Evolutionary conservation across 2,888 invertebrate species (phyloP), one percentile per base, ranked within the genome.

Genomic region (Chironomus tentans): DNA sequence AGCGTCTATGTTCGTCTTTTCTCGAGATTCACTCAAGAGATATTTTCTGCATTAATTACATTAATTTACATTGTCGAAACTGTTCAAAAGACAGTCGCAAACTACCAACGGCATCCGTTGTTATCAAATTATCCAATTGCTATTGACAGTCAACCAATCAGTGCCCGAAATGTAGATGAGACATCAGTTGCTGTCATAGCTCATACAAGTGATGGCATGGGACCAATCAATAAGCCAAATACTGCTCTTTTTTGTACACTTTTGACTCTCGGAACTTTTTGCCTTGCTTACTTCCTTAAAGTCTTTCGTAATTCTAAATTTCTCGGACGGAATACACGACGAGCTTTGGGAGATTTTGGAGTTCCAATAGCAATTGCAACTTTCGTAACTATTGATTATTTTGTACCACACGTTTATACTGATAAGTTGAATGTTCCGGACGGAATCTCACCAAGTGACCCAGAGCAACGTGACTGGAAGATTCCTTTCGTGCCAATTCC

Each of bases 31-130:
- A 97, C 97, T 0, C 97, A 98, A 83, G 98, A 99, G 83, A 96
- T 98, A 75, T 98, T 98, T 84, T 95, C 98, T 3, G 93, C 95
- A n/a, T 87, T 99, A 77, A 98, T 99, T 80, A 97, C 98, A 0
- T 85, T 97, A 79, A 92, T 99, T 79, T 98, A 98, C 12, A 97
- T 99, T 79, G 91, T 92, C 79, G 97, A 97, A 83, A 93, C 95
- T 69, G 87, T 95, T 78, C 89, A 91, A 81, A 95, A 94, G 82
- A 85, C 97, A 77, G 87, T 91, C 78, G 89, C 89, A 79, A 91
- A 94, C 70, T 96, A 92, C 83, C 86, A 87, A 70, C 85, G 86
- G 12, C 92, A 94, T 84, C 95, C 95, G 0, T 85, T 96, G 74
- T 83, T 91, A 78, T 82, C 86, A 2, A 87, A 91, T 80, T 93